A percentile compares a stretch with the other conserved stretches of the same genome.
These are phyloP conservation scores for Microdon myrmicae DNA, from an alignment of 2,888 invertebrate genomes.

Conservation along the genomic window DNA sequence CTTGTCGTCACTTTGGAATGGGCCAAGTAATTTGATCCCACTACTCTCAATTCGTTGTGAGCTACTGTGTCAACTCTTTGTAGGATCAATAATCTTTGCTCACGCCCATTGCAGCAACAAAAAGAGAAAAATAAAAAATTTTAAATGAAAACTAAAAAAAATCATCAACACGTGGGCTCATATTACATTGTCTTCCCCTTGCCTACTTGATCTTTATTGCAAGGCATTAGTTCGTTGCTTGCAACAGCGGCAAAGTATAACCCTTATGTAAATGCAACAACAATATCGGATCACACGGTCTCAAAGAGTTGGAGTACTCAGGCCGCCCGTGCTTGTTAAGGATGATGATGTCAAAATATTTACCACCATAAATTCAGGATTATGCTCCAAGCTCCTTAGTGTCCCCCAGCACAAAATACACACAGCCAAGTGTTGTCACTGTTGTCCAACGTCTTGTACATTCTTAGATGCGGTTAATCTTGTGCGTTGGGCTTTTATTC, in stretches of 20 bases:
- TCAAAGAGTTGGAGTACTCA: conserved; percentile 36
- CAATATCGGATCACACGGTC: conserved; percentile 49
- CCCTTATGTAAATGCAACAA: conserved; percentile 46
- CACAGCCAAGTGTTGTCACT: conserved; percentile 24
- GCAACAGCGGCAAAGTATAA: neutral
- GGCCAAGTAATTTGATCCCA: conserved; percentile 25
- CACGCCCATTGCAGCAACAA: neutral
- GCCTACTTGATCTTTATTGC: no score
- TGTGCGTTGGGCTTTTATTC: conserved; percentile 23
- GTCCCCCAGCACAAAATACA: conserved; percentile 26
- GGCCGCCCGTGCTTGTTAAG: conserved; percentile 23
- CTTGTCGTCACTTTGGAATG: conserved; percentile 29
- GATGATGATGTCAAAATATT: conserved; percentile 52
- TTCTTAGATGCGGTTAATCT: conserved; percentile 45
- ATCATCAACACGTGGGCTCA: conserved; percentile 29
- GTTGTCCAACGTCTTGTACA: conserved; percentile 17
- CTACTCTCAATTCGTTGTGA: conserved; percentile 13
- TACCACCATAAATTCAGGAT: conserved; percentile 52
- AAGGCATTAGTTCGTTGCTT: no score
- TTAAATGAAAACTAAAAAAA: no score
- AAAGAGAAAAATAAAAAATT: conserved; percentile 7
- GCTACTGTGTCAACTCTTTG: conserved; percentile 42
- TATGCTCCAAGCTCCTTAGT: conserved; percentile 48
- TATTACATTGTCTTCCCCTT: conserved; percentile 3
- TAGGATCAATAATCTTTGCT: neutral